Percentiles rank a stretch among this genome's conserved stretches.
Conservation (phyloP, 1,140 invertebrate genomes). For the Hyles euphorbiae region DNA sequence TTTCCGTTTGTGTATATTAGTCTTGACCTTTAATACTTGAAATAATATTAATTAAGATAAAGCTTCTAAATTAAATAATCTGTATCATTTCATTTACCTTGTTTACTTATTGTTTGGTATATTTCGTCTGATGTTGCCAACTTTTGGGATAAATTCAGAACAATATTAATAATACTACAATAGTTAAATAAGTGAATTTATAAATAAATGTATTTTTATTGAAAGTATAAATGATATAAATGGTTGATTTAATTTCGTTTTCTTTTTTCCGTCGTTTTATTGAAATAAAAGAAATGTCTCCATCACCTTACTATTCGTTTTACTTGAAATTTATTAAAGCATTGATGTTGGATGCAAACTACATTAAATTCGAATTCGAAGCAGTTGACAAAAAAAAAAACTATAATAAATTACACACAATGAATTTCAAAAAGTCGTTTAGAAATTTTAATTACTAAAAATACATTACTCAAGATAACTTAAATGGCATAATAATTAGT, state of each 20-base stretch:
- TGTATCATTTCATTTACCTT: conserved; percentile 32
- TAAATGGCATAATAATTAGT: too few relatives aligned
- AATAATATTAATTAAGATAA: conserved; percentile 51
- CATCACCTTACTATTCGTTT: too few relatives aligned
- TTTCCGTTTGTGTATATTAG: conserved; percentile 50
- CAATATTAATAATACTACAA: conserved; percentile 28
- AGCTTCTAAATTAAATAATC: conserved; percentile 38
- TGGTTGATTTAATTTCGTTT: conserved; percentile 42
- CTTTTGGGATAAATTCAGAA: conserved; percentile 39
- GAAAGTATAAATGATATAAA: conserved; percentile 49
- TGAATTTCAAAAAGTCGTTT: too few relatives aligned
- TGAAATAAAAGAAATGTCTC: neutral
- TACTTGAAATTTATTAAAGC: too few relatives aligned
- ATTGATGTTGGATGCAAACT: too few relatives aligned
- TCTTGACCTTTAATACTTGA: conserved; percentile 49
- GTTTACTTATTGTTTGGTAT: conserved; percentile 24
- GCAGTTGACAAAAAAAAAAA: too few relatives aligned
- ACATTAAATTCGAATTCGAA: too few relatives aligned
- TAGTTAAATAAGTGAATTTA: conserved; percentile 57
- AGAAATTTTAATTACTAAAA: too few relatives aligned
- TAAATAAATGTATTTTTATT: conserved; percentile 57
- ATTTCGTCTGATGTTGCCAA: neutral
- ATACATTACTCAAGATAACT: too few relatives aligned
- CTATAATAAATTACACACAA: too few relatives aligned
- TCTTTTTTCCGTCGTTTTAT: conserved; percentile 19